Evolutionary conservation across 1,140 invertebrate genomes (phyloP).

Genomic region (Sesamia nonagrioides): DNA sequence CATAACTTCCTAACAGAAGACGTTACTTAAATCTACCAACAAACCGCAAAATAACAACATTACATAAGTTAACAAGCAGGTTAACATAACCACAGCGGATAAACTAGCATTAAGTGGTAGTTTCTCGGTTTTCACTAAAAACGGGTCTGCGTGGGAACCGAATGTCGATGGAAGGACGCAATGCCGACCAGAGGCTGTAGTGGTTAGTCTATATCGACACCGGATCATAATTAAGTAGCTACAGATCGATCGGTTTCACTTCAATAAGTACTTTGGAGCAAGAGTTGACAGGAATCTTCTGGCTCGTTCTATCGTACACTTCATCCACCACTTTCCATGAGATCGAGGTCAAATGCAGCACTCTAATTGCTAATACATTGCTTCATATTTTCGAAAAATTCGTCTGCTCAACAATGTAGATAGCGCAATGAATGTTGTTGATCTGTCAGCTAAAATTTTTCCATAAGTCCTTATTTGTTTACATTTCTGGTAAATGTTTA

Average conservation of each 20-base stretch:
- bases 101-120: constrained; percentile 2
- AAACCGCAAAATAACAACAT: constrained; percentile 7
- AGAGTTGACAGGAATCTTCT: neutral
- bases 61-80: constrained; percentile 31
- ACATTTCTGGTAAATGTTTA: no score
- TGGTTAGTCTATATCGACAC: constrained; percentile 3
- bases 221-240: neutral
- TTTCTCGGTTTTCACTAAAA: constrained; percentile 43
- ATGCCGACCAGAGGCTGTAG: neutral
- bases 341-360: no score
- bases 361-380: no score
- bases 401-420: no score
- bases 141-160: constrained; percentile 35
- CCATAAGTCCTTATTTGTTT: no score
- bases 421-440: no score
- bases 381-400: no score
- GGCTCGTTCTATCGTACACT: no score
- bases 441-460: no score
- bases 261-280: neutral
- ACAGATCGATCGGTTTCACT: constrained; percentile 33
- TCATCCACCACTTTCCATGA: no score
- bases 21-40: neutral
- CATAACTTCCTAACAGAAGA: neutral
- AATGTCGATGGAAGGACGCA: neutral
- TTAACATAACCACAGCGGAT: constrained; percentile 36